A percentile compares a stretch with the other conserved stretches of the same genome.
These are phyloP conservation scores for Mohoua ochrocephala DNA, from an alignment of 2,113 vertebrate genomes.

Conservation along the genomic window DNA sequence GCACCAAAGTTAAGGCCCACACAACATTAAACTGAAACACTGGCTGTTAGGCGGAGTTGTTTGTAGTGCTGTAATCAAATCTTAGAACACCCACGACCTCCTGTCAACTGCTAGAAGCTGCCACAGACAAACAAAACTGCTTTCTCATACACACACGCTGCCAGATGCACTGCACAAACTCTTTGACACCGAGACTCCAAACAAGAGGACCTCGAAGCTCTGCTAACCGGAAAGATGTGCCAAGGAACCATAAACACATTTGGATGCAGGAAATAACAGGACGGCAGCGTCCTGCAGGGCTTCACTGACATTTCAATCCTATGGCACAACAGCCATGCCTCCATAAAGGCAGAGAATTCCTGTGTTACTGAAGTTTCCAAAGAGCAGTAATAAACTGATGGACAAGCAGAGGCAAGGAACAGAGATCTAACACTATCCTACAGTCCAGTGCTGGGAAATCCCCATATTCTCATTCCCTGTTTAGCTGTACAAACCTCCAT, in stretches of 20 bases:
- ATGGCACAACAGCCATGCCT: fast-evolving
- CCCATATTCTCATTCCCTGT: neutral
- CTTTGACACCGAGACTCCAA: neutral
- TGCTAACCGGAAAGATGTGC: neutral
- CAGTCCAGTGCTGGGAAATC: neutral
- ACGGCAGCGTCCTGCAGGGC: neutral
- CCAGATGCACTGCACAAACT: neutral
- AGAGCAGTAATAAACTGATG: neutral
- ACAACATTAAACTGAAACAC: neutral
- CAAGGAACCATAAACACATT: neutral
- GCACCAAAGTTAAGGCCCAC: neutral
- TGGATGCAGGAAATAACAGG: neutral
- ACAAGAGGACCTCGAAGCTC: neutral
- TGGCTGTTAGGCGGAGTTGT: neutral
- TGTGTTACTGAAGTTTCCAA: neutral
- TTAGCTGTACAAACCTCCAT: neutral
- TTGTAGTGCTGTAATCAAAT: neutral
- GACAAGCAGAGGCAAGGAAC: neutral
- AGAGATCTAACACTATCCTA: neutral
- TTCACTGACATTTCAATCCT: neutral
- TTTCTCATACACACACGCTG: neutral
- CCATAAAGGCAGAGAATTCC: neutral
- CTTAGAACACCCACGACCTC: neutral
- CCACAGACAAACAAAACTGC: neutral
- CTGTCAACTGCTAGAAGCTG: neutral